phyloP scores from a whole-genome alignment of 2,113 vertebrate genomes.

The Pollimyrus isidori region DNA sequence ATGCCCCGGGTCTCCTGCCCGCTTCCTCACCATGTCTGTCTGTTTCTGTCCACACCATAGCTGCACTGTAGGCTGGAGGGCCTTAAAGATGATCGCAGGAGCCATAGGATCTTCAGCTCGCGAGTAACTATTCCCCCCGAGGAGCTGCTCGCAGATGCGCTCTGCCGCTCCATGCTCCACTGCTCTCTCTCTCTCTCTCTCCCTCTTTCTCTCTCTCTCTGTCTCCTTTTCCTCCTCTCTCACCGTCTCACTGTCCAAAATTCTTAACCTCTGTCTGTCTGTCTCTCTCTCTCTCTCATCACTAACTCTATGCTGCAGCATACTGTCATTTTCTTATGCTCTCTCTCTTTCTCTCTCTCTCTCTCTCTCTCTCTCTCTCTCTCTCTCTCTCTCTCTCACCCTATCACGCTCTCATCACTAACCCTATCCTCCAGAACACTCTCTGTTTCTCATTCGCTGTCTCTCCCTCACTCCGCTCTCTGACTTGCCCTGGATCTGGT shows the following conservation, averaged over 20 bases:
- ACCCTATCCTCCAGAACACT: constrained; percentile 55
- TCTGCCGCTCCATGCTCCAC: constrained; percentile 68
- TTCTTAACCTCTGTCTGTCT: background rate
- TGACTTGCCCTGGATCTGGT: constrained; percentile 42
- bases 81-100: constrained; percentile 99
- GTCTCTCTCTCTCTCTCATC: constrained; percentile 27
- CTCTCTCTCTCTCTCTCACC: constrained; percentile 56
- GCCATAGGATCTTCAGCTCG: constrained; percentile 94
- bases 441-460: constrained; percentile 41
- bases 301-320: constrained; percentile 61
- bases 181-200: constrained; percentile 8
- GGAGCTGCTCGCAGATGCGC: constrained; percentile 82
- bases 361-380: constrained; percentile 39
- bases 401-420: constrained; percentile 31
- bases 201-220: constrained; percentile 63
- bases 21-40: constrained; percentile 74
- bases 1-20: constrained; percentile 23
- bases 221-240: constrained; percentile 28
- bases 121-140: constrained; percentile 98
- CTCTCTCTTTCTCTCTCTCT: constrained; percentile 53
- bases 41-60: constrained; percentile 83
- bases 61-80: constrained; percentile 99
- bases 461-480: constrained; percentile 53
- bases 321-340: constrained; percentile 36
- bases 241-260: constrained; percentile 56